phyloP scores from a whole-genome alignment of 2,888 invertebrate species.

The Ceramica pisi region DNA sequence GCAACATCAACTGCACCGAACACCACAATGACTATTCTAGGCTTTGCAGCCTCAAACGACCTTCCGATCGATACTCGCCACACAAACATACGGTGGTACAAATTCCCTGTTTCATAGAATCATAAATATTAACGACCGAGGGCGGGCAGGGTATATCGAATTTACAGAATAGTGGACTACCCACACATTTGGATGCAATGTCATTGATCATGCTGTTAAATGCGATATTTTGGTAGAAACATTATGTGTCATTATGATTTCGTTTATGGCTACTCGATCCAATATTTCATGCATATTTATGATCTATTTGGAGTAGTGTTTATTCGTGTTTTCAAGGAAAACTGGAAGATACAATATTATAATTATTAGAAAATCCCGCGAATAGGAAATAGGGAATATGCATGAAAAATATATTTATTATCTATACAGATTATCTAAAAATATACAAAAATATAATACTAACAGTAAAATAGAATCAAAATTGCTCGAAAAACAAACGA shows the following conservation, averaged over 20 bases:
- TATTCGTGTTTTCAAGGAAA: constrained; percentile 25
- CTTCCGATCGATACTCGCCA: constrained; percentile 44
- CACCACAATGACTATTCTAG: constrained; percentile 10
- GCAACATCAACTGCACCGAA: not conserved
- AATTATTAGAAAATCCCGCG: not conserved
- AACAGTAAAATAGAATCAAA: no score
- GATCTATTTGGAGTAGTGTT: constrained; percentile 14
- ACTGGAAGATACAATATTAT: not conserved
- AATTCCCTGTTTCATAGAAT: constrained; percentile 51
- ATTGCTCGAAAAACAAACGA: no score
- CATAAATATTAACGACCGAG: constrained; percentile 64
- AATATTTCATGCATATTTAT: constrained; percentile 35
- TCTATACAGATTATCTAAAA: no score
- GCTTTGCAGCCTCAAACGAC: constrained; percentile 22
- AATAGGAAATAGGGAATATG: no score
- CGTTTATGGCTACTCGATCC: constrained; percentile 26
- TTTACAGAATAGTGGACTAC: constrained; percentile 21
- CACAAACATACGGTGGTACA: constrained; percentile 24
- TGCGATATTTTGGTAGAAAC: constrained; percentile 32
- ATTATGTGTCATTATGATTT: constrained; percentile 44
- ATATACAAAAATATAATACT: no score
- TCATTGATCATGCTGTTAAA: constrained; percentile 43
- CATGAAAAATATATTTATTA: not conserved
- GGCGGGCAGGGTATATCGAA: constrained; percentile 32
- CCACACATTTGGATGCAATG: constrained; percentile 49